phyloP scores from a whole-genome alignment of 2,888 invertebrate species.

The Cacoxenus indagator region DNA sequence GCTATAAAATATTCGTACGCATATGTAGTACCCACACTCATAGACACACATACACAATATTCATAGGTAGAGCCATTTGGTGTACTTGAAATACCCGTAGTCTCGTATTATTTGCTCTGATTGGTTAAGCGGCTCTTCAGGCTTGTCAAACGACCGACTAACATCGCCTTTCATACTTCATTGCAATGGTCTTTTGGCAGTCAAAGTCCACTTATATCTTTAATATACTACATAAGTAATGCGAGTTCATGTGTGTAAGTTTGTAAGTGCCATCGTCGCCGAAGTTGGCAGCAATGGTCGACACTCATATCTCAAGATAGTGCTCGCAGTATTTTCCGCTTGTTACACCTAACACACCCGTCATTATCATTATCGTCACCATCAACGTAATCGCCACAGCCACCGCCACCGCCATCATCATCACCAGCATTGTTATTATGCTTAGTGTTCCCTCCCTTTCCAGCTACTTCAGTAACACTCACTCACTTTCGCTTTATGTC shows the following conservation, averaged over 20 bases:
- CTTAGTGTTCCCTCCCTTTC: not conserved
- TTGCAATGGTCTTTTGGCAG: not conserved
- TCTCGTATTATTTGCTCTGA: not conserved
- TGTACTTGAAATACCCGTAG: too few relatives aligned
- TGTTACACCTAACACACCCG: not conserved
- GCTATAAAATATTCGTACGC: conserved; percentile 51
- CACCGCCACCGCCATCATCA: not conserved
- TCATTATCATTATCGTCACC: not conserved
- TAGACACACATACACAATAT: conserved; percentile 17
- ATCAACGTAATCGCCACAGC: not conserved
- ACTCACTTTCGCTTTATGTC: conserved; percentile 7
- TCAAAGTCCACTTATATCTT: not conserved
- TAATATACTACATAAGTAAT: not conserved
- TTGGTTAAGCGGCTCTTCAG: not conserved
- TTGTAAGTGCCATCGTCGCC: not conserved
- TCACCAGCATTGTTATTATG: not conserved
- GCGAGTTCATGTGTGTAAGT: not conserved
- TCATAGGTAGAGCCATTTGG: too few relatives aligned
- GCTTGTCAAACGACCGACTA: not conserved
- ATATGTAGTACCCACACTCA: conserved; percentile 2
- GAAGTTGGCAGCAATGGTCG: not conserved
- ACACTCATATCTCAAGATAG: not conserved
- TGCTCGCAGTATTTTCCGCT: not conserved
- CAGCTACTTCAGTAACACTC: not conserved
- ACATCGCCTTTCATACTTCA: not conserved